Evolutionary conservation across 2,888 invertebrate species (phyloP).

Genomic region (Cepaea hortensis): DNA sequence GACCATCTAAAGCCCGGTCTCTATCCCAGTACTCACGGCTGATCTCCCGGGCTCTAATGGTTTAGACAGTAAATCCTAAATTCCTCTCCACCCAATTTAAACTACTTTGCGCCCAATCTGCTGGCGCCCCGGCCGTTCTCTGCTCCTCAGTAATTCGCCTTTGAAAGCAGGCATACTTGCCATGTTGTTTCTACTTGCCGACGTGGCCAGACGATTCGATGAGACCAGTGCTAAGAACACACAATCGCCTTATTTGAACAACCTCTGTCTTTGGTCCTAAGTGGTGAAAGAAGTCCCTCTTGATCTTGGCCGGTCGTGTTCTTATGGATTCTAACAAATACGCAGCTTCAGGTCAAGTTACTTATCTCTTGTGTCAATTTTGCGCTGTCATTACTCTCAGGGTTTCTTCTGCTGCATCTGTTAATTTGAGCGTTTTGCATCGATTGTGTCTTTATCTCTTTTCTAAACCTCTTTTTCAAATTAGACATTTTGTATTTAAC

Average conservation of each 20-base stretch:
- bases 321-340: not conserved
- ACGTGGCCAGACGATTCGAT: not conserved
- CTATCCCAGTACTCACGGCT: no score
- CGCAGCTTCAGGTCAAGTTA: not conserved
- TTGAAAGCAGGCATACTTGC: no score
- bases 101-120: no score
- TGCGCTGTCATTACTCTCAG: not conserved
- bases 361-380: not conserved
- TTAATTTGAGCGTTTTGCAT: not conserved
- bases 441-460: no score
- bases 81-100: no score
- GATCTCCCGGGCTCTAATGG: no score
- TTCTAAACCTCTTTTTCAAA: no score
- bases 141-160: no score
- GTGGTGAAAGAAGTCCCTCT: not conserved
- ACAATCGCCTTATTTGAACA: not conserved
- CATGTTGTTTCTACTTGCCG: not conserved
- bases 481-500: no score
- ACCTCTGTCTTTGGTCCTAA: not conserved
- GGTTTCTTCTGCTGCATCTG: not conserved
- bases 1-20: no score
- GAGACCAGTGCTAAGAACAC: not conserved
- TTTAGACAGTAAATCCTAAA: no score
- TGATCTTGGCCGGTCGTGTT: not conserved
- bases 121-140: no score